Base-by-base conservation (phyloP, 2,888 invertebrate genomes). In the Aphodius sticticus region DNA sequence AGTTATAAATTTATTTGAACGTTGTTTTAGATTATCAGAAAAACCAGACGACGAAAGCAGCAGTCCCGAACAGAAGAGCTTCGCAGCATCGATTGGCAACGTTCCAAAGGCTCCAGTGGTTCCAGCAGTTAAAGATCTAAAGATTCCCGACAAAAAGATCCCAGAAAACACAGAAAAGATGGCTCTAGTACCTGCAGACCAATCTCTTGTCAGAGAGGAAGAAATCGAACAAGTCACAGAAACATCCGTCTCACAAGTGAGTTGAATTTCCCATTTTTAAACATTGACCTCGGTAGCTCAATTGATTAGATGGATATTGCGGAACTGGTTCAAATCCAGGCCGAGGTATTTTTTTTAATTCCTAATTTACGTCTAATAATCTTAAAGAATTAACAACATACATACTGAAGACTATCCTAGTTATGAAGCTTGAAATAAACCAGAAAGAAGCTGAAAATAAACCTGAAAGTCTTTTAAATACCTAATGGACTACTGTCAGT, bases 191-290 rank as follows among this genome's bases (percentile, higher is more conserved):
- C 80, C 77, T 37, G 80, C 85, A 76, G 82, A 80, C 80, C 82
- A 80, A 80, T 80, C 83, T 14, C 81, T 83, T 26, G 85, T 85
- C 37, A 82, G 83, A 75, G 85, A 88, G 82, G 86, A 87, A 71
- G 88, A 88, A 82, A 84, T 85, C 14, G 88, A 89, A 83, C 84
- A 85, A 70, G 85, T 85, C 53, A 87, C 87, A 82, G 87, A 88
- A 84, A 88, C 88, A 14, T 88, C 88, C 36, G 82, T 88, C 14
- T 86, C 88, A 76, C 88, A 89, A 85, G 89, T 88, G 84, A 81
- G 80, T 79, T 69, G 35, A n/a, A 74, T 74, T 26, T 2, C 26
- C 26, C 26, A 26, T 26, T 74, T n/a, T 74, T 74, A 35, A n/a
- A 74, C 35, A 15, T n/a, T 7, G 36, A 74, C 12, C 15, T 16